Evolutionary conservation across 2,888 invertebrate species (phyloP), one percentile per base, ranked within the genome.

Genomic region (Noctuana brunneofusca): DNA sequence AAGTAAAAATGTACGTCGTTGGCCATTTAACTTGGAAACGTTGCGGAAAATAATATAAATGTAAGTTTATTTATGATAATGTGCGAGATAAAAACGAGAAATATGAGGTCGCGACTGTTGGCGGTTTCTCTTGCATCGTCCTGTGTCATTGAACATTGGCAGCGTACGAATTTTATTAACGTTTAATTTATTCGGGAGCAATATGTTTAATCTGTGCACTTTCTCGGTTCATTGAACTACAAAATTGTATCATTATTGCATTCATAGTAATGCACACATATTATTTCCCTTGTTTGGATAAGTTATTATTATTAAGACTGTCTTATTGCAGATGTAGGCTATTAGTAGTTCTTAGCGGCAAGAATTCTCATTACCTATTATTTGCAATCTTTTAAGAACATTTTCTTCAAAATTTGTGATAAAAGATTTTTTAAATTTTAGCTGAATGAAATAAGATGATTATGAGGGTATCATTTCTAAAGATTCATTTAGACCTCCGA

Each of bases 1-100:
- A 67, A 67, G 68, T 70, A 71, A 71, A 71, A 75, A 70, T 70
- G 68, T 64, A 65, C 59, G 67, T 69, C 68, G 68, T 66, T 66
- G 65, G 65, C 65, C 65, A 69, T 71, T 74, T 68, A 70, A 69
- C 67, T 69, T 68, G 66, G 66, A 71, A 68, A 72, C 70, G 68
- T 65, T 68, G 65, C 59, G 68, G 65, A 69, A 69, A 72, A 71
- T 69, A 65, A 64, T 68, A 68, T 69, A 75, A 74, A 74, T 73
- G 73, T 75, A 72, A 55, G 48, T 62, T 62, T 76, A 72, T 78
- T 79, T 76, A 75, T 76, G 76, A 72, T 71, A 77, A 79, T 76
- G 67, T 65, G 9, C 32, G 56, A 59, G 67, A 69, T 72, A 74
- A 72, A 72, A 55, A 48, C 54, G 49, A 55, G 53, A 60, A 53